Evolutionary conservation across 2,113 vertebrate genomes (phyloP).

Genomic region (Camelus bactrianus): DNA sequence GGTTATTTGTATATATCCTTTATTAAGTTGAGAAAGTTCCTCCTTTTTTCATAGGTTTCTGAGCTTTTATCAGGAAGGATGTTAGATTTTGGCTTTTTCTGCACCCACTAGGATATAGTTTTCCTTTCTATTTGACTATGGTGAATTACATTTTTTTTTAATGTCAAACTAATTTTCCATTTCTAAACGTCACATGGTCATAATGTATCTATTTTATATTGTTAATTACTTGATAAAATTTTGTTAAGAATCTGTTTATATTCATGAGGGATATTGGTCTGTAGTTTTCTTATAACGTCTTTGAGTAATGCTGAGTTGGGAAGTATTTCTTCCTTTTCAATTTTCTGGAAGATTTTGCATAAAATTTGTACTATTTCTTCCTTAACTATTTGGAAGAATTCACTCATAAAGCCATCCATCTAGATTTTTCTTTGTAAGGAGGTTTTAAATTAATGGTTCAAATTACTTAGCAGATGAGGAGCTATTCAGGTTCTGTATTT

Average conservation of each 20-base stretch:
- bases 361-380: background rate
- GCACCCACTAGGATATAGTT: background rate
- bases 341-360: background rate
- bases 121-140: background rate
- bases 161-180: background rate
- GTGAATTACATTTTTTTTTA: background rate
- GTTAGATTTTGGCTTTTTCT: background rate
- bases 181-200: background rate
- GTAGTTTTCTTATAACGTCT: background rate
- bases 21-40: background rate
- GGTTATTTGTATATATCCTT: background rate
- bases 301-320: background rate
- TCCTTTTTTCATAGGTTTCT: constrained; percentile 14
- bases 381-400: background rate
- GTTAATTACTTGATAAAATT: background rate
- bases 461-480: background rate
- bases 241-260: constrained; percentile 9
- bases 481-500: background rate
- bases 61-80: background rate
- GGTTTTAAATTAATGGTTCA: background rate
- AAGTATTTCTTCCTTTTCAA: constrained; percentile 4
- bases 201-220: constrained; percentile 11
- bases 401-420: background rate
- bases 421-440: background rate
- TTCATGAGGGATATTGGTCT: background rate